Percentiles rank a stretch among this genome's conserved stretches.
Conservation (phyloP, 1,140 invertebrate species). For the Aphelenchoides besseyi region DNA sequence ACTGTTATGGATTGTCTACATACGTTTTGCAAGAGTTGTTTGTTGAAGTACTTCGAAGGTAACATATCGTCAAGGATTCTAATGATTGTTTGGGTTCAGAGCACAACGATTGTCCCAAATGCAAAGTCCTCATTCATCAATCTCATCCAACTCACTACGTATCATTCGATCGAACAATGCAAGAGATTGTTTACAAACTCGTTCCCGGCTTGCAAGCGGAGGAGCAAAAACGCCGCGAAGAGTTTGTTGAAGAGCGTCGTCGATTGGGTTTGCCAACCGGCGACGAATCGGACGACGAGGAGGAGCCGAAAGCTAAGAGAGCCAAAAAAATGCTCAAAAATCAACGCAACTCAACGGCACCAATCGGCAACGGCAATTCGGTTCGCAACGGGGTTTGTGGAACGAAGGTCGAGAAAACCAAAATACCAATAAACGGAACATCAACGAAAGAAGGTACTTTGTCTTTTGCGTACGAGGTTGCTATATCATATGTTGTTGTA, state of each 20-base stretch:
- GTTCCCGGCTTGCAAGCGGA: constrained; percentile 62
- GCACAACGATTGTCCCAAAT: constrained; percentile 64
- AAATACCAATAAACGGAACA: not conserved
- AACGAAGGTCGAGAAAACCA: not conserved
- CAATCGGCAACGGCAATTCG: not conserved
- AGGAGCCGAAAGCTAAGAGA: constrained; percentile 30
- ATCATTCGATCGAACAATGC: constrained; percentile 63
- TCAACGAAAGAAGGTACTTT: not conserved
- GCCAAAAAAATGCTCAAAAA: constrained; percentile 8
- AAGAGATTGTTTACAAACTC: constrained; percentile 64
- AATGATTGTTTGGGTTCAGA: constrained; percentile 32
- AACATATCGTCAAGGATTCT: constrained; percentile 5
- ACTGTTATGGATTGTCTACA: constrained; percentile 67
- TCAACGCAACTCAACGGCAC: not conserved
- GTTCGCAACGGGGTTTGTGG: not conserved
- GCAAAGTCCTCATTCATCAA: constrained; percentile 65
- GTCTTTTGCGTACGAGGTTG: not conserved
- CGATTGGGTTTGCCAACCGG: constrained; percentile 1
- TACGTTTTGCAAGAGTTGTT: constrained; percentile 66
- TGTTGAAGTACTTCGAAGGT: constrained; percentile 65
- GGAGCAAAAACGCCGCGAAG: constrained; percentile 38
- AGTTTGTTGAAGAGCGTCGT: constrained; percentile 29
- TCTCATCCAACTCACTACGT: constrained; percentile 64
- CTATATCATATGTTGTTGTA: not conserved
- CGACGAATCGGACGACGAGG: constrained; percentile 21